Evolutionary conservation across 2,888 invertebrate genomes (phyloP).

Genomic region (Epicampocera succincta): DNA sequence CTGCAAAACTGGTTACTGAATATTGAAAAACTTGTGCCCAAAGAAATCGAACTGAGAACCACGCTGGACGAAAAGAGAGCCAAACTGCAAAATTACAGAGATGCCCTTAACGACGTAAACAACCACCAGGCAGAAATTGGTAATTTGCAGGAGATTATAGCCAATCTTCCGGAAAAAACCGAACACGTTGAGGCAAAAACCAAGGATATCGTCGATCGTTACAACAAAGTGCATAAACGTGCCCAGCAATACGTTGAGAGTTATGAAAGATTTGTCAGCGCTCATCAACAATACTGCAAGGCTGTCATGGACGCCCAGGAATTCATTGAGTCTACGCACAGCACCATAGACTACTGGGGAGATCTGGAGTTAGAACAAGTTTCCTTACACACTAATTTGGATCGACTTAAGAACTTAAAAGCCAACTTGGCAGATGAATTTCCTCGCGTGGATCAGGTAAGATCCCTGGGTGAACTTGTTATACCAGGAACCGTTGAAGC

Average conservation of each 20-base stretch:
- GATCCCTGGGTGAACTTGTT: constrained; percentile 93
- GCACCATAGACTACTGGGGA: constrained; percentile 91
- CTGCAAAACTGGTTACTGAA: constrained; percentile 90
- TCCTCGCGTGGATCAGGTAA: constrained; percentile 90
- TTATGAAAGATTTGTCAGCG: constrained; percentile 93
- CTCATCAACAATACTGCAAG: constrained; percentile 94
- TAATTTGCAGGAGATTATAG: constrained; percentile 90
- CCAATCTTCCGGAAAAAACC: constrained; percentile 89
- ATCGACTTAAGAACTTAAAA: constrained; percentile 91
- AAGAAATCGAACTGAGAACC: constrained; percentile 90
- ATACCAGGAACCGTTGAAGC: constrained; percentile 91
- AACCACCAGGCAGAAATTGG: constrained; percentile 92
- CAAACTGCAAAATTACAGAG: constrained; percentile 92
- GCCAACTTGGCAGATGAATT: constrained; percentile 92
- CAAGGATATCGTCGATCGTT: constrained; percentile 87
- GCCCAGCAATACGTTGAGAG: constrained; percentile 90
- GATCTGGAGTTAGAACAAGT: constrained; percentile 92
- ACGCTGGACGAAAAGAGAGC: constrained; percentile 95
- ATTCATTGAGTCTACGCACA: constrained; percentile 92
- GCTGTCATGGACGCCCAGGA: constrained; percentile 93
- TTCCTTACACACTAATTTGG: constrained; percentile 92
- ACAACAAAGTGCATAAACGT: constrained; percentile 86
- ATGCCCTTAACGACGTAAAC: constrained; percentile 90
- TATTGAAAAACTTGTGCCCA: constrained; percentile 88
- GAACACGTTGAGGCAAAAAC: constrained; percentile 89